Evolutionary conservation across 2,113 vertebrate genomes (phyloP).

Genomic region (Glaucomys volans): DNA sequence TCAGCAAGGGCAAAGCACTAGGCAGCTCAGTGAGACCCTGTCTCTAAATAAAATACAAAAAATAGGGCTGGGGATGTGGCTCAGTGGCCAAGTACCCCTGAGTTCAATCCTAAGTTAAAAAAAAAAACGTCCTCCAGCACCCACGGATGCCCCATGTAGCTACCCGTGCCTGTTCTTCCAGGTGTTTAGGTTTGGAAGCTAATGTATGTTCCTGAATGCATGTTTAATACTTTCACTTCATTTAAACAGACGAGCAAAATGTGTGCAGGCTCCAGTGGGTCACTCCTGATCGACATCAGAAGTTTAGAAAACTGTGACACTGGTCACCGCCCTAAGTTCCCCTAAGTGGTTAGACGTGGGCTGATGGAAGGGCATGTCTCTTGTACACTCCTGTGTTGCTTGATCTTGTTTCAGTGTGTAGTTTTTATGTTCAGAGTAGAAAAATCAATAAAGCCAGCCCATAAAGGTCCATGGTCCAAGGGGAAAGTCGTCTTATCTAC

Average conservation of each 20-base stretch:
- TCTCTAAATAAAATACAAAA: no score
- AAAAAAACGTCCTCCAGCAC: fast-evolving
- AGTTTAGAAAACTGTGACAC: background rate
- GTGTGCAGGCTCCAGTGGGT: background rate
- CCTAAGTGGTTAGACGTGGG: background rate
- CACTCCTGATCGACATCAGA: background rate
- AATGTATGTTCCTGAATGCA: background rate
- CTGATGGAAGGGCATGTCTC: background rate
- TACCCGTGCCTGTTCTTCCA: background rate
- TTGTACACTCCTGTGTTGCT: background rate
- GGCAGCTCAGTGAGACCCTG: no score
- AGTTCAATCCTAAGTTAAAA: no score
- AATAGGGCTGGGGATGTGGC: no score
- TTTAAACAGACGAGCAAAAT: background rate
- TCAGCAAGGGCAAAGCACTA: no score
- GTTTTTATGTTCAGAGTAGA: background rate
- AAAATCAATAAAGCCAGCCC: background rate
- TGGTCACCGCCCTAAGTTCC: background rate
- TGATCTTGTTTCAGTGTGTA: background rate
- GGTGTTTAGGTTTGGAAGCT: background rate
- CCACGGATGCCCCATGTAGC: fast-evolving
- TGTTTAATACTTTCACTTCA: constrained; percentile 46
- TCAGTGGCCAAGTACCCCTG: no score
- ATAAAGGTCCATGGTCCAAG: background rate
- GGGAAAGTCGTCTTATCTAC: background rate